Evolutionary conservation across 2,113 vertebrate genomes (phyloP).

Genomic region (Hemiscyllium ocellatum): DNA sequence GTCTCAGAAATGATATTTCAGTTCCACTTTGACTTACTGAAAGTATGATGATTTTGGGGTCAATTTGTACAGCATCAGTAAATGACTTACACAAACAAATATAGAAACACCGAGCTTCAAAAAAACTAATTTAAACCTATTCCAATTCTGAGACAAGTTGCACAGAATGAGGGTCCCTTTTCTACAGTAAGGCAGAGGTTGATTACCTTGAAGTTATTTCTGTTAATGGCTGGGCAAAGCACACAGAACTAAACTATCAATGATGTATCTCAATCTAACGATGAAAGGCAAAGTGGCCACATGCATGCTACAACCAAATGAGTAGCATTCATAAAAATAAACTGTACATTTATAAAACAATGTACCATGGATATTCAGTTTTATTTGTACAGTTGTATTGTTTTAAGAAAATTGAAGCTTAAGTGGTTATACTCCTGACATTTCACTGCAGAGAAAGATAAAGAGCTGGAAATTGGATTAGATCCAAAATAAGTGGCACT

Average conservation of each 20-base stretch:
- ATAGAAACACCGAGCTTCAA: not conserved
- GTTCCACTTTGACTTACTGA: not conserved
- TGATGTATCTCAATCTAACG: slow-evolving; percentile 34
- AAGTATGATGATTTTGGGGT: not conserved
- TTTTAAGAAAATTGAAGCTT: not conserved
- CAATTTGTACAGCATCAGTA: not conserved
- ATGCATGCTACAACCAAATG: not conserved
- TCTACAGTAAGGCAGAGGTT: not conserved
- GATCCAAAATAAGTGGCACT: not conserved
- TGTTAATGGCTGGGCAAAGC: not conserved
- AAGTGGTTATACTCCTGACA: not conserved
- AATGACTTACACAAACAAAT: not conserved
- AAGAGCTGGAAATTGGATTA: not conserved
- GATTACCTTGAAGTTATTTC: not conserved
- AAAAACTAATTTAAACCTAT: not conserved
- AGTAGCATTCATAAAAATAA: not conserved
- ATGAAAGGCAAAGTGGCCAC: not conserved
- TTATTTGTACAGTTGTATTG: not conserved
- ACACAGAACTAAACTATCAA: slow-evolving; percentile 10
- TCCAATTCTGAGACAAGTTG: not conserved
- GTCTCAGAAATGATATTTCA: not conserved
- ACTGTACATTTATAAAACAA: not conserved
- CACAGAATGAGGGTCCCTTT: not conserved
- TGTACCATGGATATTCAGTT: not conserved
- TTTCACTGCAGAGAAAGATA: not conserved